Evolutionary conservation across 1,140 invertebrate genomes (phyloP), one percentile per base, ranked within the genome.

Genomic region (Temnothorax longispinosus): DNA sequence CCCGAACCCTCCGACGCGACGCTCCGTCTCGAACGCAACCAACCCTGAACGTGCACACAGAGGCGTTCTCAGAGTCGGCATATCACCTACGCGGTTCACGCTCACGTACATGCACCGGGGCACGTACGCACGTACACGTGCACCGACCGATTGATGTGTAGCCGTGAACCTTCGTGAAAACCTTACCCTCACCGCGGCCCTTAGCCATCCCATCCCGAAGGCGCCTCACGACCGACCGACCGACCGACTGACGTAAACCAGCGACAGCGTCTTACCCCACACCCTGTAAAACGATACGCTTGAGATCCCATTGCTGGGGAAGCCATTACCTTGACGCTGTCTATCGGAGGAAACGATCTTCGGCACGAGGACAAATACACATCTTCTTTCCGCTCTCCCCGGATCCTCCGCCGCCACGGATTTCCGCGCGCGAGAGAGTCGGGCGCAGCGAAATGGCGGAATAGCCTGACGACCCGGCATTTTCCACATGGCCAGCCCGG

Each of bases 211-310:
- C 27, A 27, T 8, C 41, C n/a, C 58, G n/a, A 18, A 21, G 65
- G 6, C 41, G 41, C 38, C 74, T 65, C 65, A 54, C 13, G 11
- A 41, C 38, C 38, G 15, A 41, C 64, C 10, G 38, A 67, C 77
- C 60, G 41, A 74, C 41, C 78, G 62, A 84, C 72, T 90, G 85
- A 84, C 86, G 88, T 90, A 89, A 90, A 88, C 75, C 86, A 65
- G 88, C 88, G 72, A 77, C 86, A 52, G 67, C 38, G 78, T 85
- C 87, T 90, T 90, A 91, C 64, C 81, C 85, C 80, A 84, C 80
- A 84, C 27, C 65, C 80, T 81, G 91, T 92, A 92, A 93, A 92
- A 92, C 77, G 92, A 93, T 92, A 93, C 89, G 87, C 88, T 93
- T 92, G 92, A 92, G 91, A 93, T 93, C 87, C 76, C 77, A 86